Evolutionary conservation across 2,888 invertebrate species (phyloP).

Genomic region (Rhynchonema sp.): DNA sequence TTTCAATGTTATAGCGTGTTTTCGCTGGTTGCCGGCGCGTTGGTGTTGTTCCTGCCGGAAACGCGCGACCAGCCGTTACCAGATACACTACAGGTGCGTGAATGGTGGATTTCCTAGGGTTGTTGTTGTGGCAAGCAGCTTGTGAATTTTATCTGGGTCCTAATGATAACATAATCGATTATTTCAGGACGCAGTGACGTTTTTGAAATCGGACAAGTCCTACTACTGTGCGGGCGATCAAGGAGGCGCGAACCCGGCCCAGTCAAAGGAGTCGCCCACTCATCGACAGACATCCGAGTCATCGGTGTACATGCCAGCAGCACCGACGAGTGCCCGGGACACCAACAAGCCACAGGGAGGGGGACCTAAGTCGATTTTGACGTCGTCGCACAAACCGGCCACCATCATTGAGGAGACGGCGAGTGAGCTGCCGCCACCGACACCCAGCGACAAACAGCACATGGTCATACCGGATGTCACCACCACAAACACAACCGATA

Average conservation of each 20-base stretch:
- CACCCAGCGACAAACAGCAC: too few relatives aligned
- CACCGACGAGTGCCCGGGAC: too few relatives aligned
- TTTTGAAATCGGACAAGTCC: background rate
- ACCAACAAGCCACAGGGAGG: too few relatives aligned
- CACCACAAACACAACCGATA: too few relatives aligned
- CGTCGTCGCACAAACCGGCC: background rate
- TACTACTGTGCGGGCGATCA: background rate
- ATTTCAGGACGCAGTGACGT: background rate
- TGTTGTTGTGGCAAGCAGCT: too few relatives aligned
- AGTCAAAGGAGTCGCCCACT: background rate
- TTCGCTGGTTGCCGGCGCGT: slow-evolving; percentile 22
- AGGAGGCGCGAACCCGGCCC: too few relatives aligned
- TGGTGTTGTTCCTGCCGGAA: slow-evolving; percentile 24
- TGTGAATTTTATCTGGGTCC: too few relatives aligned
- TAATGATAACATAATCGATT: too few relatives aligned
- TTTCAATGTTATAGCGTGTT: slow-evolving; percentile 17
- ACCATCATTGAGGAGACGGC: background rate
- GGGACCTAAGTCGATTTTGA: background rate
- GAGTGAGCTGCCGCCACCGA: background rate
- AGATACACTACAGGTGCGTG: slow-evolving; percentile 16
- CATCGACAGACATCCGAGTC: too few relatives aligned
- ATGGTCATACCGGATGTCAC: too few relatives aligned
- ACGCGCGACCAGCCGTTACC: slow-evolving; percentile 25
- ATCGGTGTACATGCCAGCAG: too few relatives aligned
- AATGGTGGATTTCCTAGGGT: too few relatives aligned